Conservation (phyloP, 2,888 invertebrate species). For the Tiliacea citrago region DNA sequence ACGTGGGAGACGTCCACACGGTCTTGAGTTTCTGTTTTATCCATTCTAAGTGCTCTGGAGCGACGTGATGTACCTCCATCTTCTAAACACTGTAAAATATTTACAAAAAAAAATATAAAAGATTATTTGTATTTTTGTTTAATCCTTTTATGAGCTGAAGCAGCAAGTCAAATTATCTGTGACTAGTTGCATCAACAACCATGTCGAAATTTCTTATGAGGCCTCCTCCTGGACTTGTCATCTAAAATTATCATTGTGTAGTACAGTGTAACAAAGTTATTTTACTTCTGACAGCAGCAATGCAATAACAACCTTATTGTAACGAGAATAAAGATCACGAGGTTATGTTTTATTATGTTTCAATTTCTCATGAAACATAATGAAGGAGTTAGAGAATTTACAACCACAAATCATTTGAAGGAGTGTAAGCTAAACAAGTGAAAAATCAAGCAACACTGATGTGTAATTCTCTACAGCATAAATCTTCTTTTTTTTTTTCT, state of each 20-base stretch:
- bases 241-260: neutral
- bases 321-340: no score
- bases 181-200: neutral
- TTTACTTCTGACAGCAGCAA: no score
- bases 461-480: neutral
- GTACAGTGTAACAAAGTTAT: no score
- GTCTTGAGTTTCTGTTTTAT: conserved; percentile 70
- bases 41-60: conserved; percentile 64
- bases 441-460: no score
- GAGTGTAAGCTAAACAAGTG: neutral
- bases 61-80: neutral
- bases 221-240: neutral
- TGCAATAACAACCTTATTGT: no score
- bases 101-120: neutral
- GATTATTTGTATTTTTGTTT: neutral
- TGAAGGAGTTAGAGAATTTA: neutral
- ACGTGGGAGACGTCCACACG: conserved; percentile 66
- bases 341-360: no score
- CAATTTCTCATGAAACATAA: no score
- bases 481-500: neutral
- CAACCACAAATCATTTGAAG: neutral
- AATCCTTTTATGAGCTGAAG: neutral
- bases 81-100: conserved; percentile 24
- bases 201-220: neutral
- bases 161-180: neutral